phyloP scores from a whole-genome alignment of 1,140 invertebrate genomes.

The Caerostris extrusa region DNA sequence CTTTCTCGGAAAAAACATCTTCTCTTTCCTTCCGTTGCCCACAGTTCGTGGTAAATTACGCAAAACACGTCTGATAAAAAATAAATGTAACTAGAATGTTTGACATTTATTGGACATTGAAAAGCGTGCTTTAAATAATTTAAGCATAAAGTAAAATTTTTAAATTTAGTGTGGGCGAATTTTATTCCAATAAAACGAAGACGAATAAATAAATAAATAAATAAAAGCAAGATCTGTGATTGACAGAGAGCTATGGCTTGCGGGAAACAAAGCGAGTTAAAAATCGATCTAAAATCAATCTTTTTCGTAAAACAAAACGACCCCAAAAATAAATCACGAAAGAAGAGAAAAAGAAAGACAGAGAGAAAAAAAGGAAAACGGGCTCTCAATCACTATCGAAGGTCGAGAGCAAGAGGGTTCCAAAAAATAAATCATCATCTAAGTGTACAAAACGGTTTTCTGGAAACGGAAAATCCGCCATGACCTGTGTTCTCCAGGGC shows the following conservation, averaged over 20 bases:
- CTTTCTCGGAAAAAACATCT: no score
- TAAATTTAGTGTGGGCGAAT: no score
- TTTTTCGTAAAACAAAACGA: constrained; percentile 48
- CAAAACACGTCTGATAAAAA: no score
- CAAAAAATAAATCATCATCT: constrained; percentile 67
- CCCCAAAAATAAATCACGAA: constrained; percentile 16
- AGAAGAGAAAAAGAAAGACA: neutral
- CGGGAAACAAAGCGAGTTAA: constrained; percentile 6
- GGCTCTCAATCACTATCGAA: constrained; percentile 48
- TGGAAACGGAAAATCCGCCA: constrained; percentile 37
- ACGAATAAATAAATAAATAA: no score
- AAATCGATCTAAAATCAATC: constrained; percentile 68
- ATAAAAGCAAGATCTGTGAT: neutral
- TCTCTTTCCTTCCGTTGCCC: no score
- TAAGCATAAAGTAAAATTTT: no score
- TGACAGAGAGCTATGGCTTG: neutral
- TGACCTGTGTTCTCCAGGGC: constrained; percentile 60
- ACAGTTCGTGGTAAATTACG: no score
- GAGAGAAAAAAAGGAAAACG: neutral
- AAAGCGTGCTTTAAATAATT: no score
- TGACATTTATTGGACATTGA: no score
- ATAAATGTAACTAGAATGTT: no score
- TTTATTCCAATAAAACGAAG: no score
- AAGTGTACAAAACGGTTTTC: constrained; percentile 57
- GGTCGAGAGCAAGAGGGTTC: constrained; percentile 24